phyloP scores from a whole-genome alignment of 2,113 vertebrate genomes.

The Lanius ludovicianus region DNA sequence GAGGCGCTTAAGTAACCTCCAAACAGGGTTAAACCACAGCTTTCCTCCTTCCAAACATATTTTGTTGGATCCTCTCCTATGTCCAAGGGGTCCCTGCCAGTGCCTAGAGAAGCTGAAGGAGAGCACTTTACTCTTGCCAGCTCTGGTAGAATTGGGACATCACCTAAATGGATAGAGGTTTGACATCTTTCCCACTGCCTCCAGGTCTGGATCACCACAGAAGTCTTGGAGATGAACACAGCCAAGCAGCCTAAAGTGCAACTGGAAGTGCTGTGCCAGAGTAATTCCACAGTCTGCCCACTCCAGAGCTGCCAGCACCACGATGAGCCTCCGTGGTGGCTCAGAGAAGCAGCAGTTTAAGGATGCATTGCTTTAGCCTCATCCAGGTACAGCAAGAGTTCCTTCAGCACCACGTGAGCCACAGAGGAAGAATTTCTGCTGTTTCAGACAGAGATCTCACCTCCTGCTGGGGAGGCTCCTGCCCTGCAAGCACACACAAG shows the following conservation, averaged over 20 bases:
- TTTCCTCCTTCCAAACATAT: background rate
- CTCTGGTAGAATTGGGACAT: background rate
- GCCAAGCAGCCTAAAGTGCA: background rate
- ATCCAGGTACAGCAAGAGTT: background rate
- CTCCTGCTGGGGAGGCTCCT: background rate
- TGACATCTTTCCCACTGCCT: background rate
- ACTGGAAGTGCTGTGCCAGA: background rate
- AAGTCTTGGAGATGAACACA: background rate
- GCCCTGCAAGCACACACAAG: background rate
- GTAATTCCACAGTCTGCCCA: background rate
- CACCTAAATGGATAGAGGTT: background rate
- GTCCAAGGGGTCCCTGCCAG: background rate
- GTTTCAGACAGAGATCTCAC: background rate
- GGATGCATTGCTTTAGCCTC: background rate
- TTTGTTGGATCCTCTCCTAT: background rate
- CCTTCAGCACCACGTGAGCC: background rate
- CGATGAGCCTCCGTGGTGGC: fast-evolving
- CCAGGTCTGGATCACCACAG: background rate
- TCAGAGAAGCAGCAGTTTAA: background rate
- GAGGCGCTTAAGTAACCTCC: background rate
- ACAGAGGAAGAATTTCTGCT: background rate
- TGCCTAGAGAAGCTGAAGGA: background rate
- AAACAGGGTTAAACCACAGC: background rate
- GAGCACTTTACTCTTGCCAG: background rate
- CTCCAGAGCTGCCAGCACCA: background rate